Percentiles rank a stretch among this genome's conserved stretches.
These are phyloP conservation scores for Agelastica alni DNA, from an alignment of 2,888 invertebrate species.

Conservation along the genomic window DNA sequence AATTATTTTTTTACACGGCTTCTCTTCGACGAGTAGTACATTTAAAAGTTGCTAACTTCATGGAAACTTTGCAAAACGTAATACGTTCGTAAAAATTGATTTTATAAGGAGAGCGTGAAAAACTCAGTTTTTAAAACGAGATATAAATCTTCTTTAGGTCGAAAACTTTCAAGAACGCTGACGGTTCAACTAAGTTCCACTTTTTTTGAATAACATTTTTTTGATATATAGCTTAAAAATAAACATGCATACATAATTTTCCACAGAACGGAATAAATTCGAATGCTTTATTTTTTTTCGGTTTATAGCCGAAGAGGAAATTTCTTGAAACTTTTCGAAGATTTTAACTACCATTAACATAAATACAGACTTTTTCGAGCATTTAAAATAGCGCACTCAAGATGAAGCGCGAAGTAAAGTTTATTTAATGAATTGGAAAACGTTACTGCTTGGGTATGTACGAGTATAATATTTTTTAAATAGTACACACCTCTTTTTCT, in stretches of 20 bases:
- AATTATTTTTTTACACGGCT: too few species aligned
- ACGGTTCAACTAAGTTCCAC: constrained; percentile 53
- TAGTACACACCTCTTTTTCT: too few species aligned
- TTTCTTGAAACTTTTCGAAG: background rate
- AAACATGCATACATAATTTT: constrained; percentile 31
- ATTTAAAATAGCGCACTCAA: background rate
- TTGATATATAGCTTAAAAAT: constrained; percentile 52
- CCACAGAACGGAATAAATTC: constrained; percentile 16
- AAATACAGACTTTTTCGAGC: background rate
- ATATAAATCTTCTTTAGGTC: constrained; percentile 52
- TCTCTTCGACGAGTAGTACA: too few species aligned
- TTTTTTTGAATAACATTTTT: constrained; percentile 52
- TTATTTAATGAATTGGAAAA: too few species aligned
- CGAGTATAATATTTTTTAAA: too few species aligned
- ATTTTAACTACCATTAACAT: constrained; percentile 7
- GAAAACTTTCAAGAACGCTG: constrained; percentile 50
- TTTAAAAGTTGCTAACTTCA: constrained; percentile 19
- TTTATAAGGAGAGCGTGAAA: constrained; percentile 34
- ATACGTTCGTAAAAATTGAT: constrained; percentile 28
- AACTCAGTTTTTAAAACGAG: constrained; percentile 46
- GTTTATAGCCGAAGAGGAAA: background rate
- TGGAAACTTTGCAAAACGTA: constrained; percentile 13
- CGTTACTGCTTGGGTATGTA: too few species aligned
- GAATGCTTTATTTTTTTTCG: background rate
- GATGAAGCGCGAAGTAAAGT: too few species aligned